Conservation (phyloP, 2,888 invertebrate genomes). For the Lycophotia porphyrea region DNA sequence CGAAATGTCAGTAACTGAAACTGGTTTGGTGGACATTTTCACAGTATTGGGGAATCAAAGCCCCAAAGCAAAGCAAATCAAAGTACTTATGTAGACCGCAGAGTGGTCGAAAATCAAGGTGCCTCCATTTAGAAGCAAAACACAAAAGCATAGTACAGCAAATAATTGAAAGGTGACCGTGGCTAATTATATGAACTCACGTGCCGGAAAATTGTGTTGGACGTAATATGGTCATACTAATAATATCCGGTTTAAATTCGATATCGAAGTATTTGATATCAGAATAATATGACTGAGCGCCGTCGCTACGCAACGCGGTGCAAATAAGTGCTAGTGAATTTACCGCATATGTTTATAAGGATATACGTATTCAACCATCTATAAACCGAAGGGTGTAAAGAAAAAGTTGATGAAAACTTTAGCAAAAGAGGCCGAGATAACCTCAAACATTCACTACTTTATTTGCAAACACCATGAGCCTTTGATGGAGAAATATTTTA, state of each 20-base stretch:
- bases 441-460: constrained; percentile 51
- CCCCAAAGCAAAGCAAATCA: background rate
- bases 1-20: background rate
- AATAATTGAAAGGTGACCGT: constrained; percentile 52
- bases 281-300: background rate
- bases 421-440: constrained; percentile 32
- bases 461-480: constrained; percentile 53
- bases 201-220: constrained; percentile 46
- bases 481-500: constrained; percentile 63
- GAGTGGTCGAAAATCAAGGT: constrained; percentile 23
- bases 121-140: background rate
- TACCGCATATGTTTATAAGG: constrained; percentile 1
- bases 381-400: constrained; percentile 22
- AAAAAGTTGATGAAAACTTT: constrained; percentile 55
- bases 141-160: background rate
- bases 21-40: background rate
- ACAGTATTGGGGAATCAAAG: background rate
- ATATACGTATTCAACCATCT: background rate
- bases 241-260: constrained; percentile 39
- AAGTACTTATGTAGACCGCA: constrained; percentile 2
- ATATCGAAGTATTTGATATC: constrained; percentile 37
- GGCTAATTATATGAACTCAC: constrained; percentile 42
- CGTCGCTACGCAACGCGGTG: background rate
- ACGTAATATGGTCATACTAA: constrained; percentile 29
- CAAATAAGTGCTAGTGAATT: background rate